phyloP scores from a whole-genome alignment of 2,888 invertebrate species.

The Synergus umbraculus region DNA sequence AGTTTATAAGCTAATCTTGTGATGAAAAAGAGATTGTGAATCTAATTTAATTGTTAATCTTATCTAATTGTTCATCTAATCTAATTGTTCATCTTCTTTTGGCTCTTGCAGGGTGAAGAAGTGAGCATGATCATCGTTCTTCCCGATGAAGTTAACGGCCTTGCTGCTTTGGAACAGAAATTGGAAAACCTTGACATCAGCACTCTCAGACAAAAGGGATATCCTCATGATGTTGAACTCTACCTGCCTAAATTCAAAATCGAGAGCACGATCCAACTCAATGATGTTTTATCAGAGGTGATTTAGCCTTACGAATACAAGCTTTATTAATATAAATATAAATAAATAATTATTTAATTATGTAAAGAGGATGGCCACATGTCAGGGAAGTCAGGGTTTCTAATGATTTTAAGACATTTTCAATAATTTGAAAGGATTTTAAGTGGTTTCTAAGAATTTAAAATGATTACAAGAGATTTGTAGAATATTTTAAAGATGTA shows the following conservation, averaged over 20 bases:
- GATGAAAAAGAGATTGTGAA: too few relatives aligned
- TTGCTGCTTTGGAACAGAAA: conserved; percentile 71
- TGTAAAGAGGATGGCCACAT: too few relatives aligned
- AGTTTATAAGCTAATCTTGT: too few relatives aligned
- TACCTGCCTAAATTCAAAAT: conserved; percentile 62
- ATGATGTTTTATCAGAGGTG: conserved; percentile 50
- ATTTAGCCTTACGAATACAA: conserved; percentile 16
- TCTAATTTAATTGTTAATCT: too few relatives aligned
- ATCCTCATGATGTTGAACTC: conserved; percentile 66
- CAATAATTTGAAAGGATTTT: too few relatives aligned
- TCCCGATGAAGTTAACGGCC: conserved; percentile 83
- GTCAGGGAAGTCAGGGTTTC: too few relatives aligned
- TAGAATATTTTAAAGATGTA: too few relatives aligned
- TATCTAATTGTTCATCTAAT: too few relatives aligned
- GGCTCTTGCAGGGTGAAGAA: conserved; percentile 49
- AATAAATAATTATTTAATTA: too few relatives aligned
- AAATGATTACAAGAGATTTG: too few relatives aligned
- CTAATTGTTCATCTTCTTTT: neutral
- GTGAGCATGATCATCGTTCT: conserved; percentile 88
- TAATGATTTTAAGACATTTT: too few relatives aligned
- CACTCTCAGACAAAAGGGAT: conserved; percentile 47
- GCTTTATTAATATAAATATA: neutral
- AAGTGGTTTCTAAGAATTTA: too few relatives aligned
- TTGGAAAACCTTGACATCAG: conserved; percentile 61
- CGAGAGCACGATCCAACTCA: conserved; percentile 52